Conservation (phyloP, 2,113 vertebrate genomes). For the Sander vitreus region DNA sequence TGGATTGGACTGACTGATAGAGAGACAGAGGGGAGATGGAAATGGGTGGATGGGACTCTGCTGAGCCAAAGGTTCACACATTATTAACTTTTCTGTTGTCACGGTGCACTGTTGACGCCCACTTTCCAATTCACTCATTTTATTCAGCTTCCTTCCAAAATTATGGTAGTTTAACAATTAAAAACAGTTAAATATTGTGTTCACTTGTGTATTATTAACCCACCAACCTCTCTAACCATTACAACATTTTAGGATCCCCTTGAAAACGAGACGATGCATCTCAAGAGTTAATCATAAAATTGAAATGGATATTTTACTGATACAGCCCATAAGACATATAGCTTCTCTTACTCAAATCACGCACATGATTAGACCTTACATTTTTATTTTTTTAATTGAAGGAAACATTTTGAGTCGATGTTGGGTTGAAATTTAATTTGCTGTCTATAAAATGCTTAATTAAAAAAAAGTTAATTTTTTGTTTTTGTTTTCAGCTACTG, state of each 20-base stretch:
- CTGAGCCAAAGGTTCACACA: background rate
- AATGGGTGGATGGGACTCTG: conserved; percentile 6
- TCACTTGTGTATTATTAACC: background rate
- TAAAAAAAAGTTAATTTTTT: too few species aligned
- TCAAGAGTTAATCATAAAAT: background rate
- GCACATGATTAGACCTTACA: too few species aligned
- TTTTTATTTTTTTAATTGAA: too few species aligned
- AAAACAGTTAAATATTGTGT: background rate
- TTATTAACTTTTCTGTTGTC: background rate
- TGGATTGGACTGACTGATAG: conserved; percentile 33
- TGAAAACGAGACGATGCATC: background rate
- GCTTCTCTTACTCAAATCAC: too few species aligned
- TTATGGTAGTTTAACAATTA: background rate
- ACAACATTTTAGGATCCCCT: background rate
- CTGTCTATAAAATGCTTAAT: background rate
- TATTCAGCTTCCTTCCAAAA: background rate
- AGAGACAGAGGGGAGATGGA: conserved; percentile 15
- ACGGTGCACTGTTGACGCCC: background rate
- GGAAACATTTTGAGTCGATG: too few species aligned
- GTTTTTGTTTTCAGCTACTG: background rate
- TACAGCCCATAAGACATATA: too few species aligned
- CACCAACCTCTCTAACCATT: background rate
- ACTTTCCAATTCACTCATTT: background rate
- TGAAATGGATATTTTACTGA: too few species aligned
- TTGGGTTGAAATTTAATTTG: background rate